phyloP scores from a whole-genome alignment of 2,797 vertebrate species.

The Phoxinus dragarum region DNA sequence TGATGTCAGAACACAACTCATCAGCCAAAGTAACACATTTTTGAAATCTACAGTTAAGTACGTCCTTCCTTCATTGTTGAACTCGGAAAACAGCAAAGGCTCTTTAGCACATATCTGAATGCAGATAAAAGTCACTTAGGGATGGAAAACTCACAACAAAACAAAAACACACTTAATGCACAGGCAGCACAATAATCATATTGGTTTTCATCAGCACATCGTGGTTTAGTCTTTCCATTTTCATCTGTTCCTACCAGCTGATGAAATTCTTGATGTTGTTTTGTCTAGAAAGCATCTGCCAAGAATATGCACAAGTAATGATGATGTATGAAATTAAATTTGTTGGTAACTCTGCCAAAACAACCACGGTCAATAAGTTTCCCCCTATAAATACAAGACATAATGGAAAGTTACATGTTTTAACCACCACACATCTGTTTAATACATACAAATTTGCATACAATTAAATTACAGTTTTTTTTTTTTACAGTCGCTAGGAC shows the following conservation, averaged over 20 bases:
- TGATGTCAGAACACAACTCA: slow-evolving; percentile 3
- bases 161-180: background rate
- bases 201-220: slow-evolving; percentile 21
- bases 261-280: slow-evolving; percentile 34
- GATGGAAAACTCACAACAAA: background rate
- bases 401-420: slow-evolving; percentile 22
- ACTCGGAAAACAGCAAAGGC: background rate
- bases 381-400: slow-evolving; percentile 4
- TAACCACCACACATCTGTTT: slow-evolving; percentile 10
- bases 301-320: slow-evolving; percentile 34
- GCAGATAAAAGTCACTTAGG: background rate
- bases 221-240: slow-evolving; percentile 39
- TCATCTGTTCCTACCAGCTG: slow-evolving; percentile 28
- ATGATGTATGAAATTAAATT: slow-evolving; percentile 35
- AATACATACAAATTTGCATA: slow-evolving; percentile 11
- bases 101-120: background rate
- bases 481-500: too few species aligned
- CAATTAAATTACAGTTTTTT: background rate
- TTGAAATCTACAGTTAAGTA: background rate
- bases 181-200: slow-evolving; percentile 17
- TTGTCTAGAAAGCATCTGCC: slow-evolving; percentile 31
- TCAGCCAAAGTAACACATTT: slow-evolving; percentile 13
- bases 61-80: background rate
- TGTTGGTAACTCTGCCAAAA: slow-evolving; percentile 14
- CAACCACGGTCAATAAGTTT: background rate